Evolutionary conservation across 2,797 vertebrate species (phyloP).

Genomic region (Lepilemur ruficaudatus): DNA sequence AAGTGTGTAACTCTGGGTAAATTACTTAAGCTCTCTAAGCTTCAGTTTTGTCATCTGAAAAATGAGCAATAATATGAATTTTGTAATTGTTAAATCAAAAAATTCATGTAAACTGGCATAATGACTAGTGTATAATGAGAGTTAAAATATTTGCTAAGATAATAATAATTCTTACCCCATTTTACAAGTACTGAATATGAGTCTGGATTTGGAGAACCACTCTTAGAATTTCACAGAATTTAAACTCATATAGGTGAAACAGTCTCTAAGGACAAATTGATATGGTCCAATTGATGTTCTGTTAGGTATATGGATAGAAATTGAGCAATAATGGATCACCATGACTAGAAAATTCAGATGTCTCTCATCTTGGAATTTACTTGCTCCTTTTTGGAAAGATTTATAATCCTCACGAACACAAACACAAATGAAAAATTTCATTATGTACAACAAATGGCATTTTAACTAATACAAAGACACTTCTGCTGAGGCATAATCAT

Average conservation of each 20-base stretch:
- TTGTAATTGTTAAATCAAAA: slow-evolving; percentile 23
- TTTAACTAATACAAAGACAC: slow-evolving; percentile 32
- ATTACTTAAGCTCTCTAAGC: not conserved
- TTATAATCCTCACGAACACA: not conserved
- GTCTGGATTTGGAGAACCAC: slow-evolving; percentile 13
- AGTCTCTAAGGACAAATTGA: not conserved
- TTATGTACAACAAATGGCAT: not conserved
- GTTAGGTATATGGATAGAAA: not conserved
- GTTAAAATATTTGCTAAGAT: not conserved
- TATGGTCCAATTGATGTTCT: not conserved
- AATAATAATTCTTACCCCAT: not conserved
- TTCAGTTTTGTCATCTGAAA: slow-evolving; percentile 17
- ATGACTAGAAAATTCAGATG: not conserved
- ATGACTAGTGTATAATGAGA: not conserved
- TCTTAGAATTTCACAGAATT: not conserved
- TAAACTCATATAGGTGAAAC: not conserved
- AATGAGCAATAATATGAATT: not conserved
- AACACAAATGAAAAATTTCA: slow-evolving; percentile 14
- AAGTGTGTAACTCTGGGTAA: not conserved
- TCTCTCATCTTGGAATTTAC: slow-evolving; percentile 15
- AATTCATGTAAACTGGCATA: not conserved
- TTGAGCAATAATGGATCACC: not conserved
- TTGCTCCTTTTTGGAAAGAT: slow-evolving; percentile 1
- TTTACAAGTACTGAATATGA: slow-evolving; percentile 4
- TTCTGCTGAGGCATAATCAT: not conserved